phyloP scores from a whole-genome alignment of 2,113 vertebrate genomes.

The Motacilla alba region DNA sequence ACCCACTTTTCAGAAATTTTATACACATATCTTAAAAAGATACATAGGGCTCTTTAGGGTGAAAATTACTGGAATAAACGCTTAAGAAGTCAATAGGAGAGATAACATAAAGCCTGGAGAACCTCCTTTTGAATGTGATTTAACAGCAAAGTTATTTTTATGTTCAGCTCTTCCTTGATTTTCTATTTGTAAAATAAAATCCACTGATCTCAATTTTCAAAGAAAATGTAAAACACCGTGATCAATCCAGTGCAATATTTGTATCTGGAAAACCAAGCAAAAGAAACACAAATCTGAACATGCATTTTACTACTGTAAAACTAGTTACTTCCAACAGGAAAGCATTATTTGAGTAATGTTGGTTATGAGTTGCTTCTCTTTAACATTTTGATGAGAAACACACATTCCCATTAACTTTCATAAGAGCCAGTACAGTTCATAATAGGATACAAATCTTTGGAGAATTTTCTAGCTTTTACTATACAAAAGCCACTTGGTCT shows the following conservation, averaged over 20 bases:
- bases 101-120: not conserved
- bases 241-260: not conserved
- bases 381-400: not conserved
- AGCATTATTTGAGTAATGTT: not conserved
- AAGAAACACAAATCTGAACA: not conserved
- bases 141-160: not conserved
- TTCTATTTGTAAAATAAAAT: not conserved
- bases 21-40: not conserved
- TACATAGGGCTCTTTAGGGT: not conserved
- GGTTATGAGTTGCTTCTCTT: not conserved
- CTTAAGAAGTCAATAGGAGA: not conserved
- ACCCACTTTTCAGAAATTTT: not conserved
- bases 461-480: not conserved
- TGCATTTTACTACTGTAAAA: not conserved
- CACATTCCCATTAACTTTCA: not conserved
- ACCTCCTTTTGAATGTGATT: not conserved
- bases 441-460: not conserved
- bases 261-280: not conserved
- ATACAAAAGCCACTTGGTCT: not conserved
- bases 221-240: not conserved
- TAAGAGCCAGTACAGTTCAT: not conserved
- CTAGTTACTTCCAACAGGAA: not conserved
- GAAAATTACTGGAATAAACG: not conserved
- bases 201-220: not conserved
- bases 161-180: not conserved